Conservation (phyloP, 1,140 invertebrate genomes). For the Bombus ignitus region DNA sequence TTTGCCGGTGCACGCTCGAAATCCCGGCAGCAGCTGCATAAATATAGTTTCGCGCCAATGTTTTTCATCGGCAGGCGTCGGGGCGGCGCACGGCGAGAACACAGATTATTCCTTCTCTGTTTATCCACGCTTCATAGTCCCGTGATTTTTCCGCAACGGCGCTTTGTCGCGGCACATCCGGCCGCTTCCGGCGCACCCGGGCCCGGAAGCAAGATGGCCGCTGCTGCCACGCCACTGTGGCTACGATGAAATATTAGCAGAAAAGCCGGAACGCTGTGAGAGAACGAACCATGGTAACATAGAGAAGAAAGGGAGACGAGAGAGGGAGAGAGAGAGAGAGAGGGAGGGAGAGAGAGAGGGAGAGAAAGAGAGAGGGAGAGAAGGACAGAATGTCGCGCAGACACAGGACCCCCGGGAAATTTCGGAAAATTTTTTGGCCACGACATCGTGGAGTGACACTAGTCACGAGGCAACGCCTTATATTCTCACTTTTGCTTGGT, state of each 20-base stretch:
- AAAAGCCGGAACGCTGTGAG: conserved; percentile 73
- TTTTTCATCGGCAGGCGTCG: conserved; percentile 44
- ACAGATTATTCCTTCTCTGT: conserved; percentile 68
- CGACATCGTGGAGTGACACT: conserved; percentile 10
- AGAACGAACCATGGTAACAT: not conserved
- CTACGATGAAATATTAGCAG: conserved; percentile 81
- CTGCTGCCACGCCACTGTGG: conserved; percentile 64
- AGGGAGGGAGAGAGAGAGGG: not conserved
- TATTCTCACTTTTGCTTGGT: conserved; percentile 67
- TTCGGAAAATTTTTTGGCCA: conserved; percentile 73
- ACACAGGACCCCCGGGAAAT: conserved; percentile 77
- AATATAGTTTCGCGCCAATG: conserved; percentile 54
- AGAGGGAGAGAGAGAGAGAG: not conserved
- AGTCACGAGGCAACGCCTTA: conserved; percentile 57
- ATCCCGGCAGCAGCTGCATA: conserved; percentile 43
- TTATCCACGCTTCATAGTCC: conserved; percentile 79
- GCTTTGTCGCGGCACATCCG: conserved; percentile 80
- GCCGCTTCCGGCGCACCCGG: conserved; percentile 75
- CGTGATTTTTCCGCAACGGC: conserved; percentile 79
- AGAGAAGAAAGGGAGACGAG: not conserved
- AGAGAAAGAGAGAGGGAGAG: not conserved
- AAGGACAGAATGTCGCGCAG: conserved; percentile 40
- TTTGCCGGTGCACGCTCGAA: conserved; percentile 2
- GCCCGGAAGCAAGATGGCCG: conserved; percentile 81
- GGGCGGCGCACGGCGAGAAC: conserved; percentile 23